Evolutionary conservation across 2,113 vertebrate genomes (phyloP), one percentile per base, ranked within the genome.

Genomic region (Hemibagrus wyckioides): DNA sequence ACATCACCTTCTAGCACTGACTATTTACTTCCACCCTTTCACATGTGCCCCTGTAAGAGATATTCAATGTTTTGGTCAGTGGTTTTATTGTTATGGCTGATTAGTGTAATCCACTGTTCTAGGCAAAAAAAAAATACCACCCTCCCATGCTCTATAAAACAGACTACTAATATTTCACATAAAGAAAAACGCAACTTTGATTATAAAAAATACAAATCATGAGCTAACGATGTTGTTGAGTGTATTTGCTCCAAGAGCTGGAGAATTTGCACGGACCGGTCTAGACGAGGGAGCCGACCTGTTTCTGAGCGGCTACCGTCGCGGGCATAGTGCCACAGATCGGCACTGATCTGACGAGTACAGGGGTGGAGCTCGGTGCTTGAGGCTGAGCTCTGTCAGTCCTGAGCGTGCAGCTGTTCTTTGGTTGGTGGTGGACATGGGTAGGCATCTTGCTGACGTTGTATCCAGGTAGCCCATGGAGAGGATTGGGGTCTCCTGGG

Each of bases 211-310:
- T 73, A 15, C 10, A 50, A 83, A 65, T 56, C 44, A n/a, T 33
- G 2, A 30, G 67, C 21, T 50, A 14, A 57, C 15, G n/a, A 10
- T 21, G 39, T 77, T 10, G 5, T 30, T 6, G 10, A 28, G 39
- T 56, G 44, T n/a, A 6, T 77, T 80, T 54, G 13, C 50, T 71
- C 30, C n/a, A 48, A 41, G 59, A 41, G 13, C 19, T 77, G 11
- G 21, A 57, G 23, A 39, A 15, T 19, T 52, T 28, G n/a, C 50
- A 21, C n/a, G 17, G 82, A 0, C 10, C 36, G 5, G 6, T 83
- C 95, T 95, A 98, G 93, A 98, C 97, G 84, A 98, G 94, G 0
- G 97, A 98, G 7, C 97, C 97, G 0, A 95, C 95, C 89, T 97
- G 96, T 90, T 92, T 97, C 88, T 97, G 96, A 63, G 96, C 92